A percentile compares a stretch with the other conserved stretches of the same genome.
These are phyloP conservation scores for Daktulosphaira vitifoliae DNA, from an alignment of 1,140 invertebrate genomes.

Conservation along the genomic window DNA sequence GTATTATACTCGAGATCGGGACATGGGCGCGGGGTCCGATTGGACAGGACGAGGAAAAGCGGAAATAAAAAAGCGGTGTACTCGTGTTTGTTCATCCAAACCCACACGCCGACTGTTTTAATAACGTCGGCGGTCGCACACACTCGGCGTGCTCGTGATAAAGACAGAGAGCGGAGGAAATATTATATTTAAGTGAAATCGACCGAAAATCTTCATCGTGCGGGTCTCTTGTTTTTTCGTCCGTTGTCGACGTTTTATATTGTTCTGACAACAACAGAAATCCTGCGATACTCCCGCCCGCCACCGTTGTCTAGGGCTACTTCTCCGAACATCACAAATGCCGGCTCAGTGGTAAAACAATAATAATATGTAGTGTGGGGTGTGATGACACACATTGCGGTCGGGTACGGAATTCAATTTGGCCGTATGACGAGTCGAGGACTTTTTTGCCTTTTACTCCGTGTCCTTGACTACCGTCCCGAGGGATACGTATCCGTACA, in stretches of 20 bases:
- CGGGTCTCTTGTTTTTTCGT: constrained; percentile 31
- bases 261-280: constrained; percentile 30
- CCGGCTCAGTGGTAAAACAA: no score
- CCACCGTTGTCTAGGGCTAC: not conserved
- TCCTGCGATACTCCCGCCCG: not conserved
- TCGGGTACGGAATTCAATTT: no score
- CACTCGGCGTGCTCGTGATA: constrained; percentile 8
- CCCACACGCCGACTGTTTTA: not conserved
- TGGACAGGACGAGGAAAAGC: not conserved
- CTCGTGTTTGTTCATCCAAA: constrained; percentile 10
- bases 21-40: not conserved
- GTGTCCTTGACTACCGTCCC: no score
- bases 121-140: constrained; percentile 13
- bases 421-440: no score
- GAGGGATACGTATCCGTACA: no score
- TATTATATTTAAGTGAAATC: constrained; percentile 33
- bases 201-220: constrained; percentile 33
- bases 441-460: no score
- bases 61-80: not conserved
- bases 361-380: no score
- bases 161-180: constrained; percentile 11
- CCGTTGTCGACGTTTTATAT: constrained; percentile 2
- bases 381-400: no score
- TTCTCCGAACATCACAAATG: no score
- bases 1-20: not conserved